These are phyloP conservation scores for Amiota communis DNA, from an alignment of 2,888 invertebrate genomes.

Conservation along the genomic window DNA sequence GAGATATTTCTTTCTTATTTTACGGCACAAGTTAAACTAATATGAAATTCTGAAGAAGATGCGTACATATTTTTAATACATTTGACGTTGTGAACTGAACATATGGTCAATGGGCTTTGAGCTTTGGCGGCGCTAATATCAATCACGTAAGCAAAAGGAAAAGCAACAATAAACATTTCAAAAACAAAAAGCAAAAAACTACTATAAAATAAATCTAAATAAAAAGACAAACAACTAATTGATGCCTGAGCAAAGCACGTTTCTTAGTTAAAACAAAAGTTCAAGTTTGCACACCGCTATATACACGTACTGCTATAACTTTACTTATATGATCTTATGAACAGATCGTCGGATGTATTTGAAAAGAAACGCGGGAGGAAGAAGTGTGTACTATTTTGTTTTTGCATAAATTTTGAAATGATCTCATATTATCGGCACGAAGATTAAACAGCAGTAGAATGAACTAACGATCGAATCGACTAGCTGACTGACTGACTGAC, in stretches of 20 bases:
- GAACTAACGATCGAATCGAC: slow-evolving; percentile 7
- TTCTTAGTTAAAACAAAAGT: slow-evolving; percentile 38
- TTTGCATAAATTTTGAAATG: slow-evolving; percentile 59
- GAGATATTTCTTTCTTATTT: too few species aligned
- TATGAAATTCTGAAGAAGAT: slow-evolving; percentile 44
- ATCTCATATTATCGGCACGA: slow-evolving; percentile 63
- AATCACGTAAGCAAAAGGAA: slow-evolving; percentile 49
- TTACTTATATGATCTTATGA: neutral
- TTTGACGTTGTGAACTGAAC: slow-evolving; percentile 39
- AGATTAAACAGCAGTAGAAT: slow-evolving; percentile 27
- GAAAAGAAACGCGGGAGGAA: slow-evolving; percentile 19
- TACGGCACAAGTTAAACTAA: too few species aligned
- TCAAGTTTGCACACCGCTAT: neutral
- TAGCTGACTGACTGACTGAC: slow-evolving; percentile 2
- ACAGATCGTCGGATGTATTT: too few species aligned
- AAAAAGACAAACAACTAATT: slow-evolving; percentile 55
- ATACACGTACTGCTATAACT: neutral
- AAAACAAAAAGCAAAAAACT: neutral
- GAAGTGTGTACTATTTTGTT: slow-evolving; percentile 35
- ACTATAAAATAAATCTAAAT: slow-evolving; percentile 42
- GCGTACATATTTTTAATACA: slow-evolving; percentile 38
- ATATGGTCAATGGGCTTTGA: slow-evolving; percentile 53
- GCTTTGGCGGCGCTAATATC: slow-evolving; percentile 44
- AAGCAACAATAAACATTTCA: neutral
- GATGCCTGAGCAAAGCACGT: slow-evolving; percentile 58